A percentile compares a stretch with the other conserved stretches of the same genome.
phyloP scores from a whole-genome alignment of 1,140 invertebrate genomes.

The Bombus cullumanus region DNA sequence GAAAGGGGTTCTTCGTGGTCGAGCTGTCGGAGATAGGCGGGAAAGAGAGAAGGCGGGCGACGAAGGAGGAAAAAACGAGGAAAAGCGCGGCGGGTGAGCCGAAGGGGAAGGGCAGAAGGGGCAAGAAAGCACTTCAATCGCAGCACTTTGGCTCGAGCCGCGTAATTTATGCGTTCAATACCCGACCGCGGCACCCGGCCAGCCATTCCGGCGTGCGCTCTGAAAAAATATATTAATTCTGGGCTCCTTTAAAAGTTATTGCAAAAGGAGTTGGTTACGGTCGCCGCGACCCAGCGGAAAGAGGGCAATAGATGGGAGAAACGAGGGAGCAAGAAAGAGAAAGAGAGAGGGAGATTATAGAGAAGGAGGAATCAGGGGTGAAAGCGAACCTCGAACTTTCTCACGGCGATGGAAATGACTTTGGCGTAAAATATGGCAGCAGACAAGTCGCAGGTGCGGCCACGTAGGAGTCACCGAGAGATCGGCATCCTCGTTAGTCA shows the following conservation, averaged over 20 bases:
- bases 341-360: background rate
- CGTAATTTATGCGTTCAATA: conserved; percentile 78
- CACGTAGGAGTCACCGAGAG: conserved; percentile 46
- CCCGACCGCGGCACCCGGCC: conserved; percentile 48
- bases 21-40: background rate
- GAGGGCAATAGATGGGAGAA: background rate
- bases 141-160: conserved; percentile 56
- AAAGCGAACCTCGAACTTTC: conserved; percentile 59
- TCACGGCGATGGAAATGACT: conserved; percentile 70
- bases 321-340: background rate
- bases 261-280: conserved; percentile 59
- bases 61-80: conserved; percentile 19
- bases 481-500: conserved; percentile 55
- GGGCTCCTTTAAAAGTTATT: conserved; percentile 69
- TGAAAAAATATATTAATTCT: conserved; percentile 74
- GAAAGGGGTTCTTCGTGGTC: conserved; percentile 24
- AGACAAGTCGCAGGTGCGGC: conserved; percentile 63
- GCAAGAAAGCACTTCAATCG: conserved; percentile 69
- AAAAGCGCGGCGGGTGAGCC: background rate
- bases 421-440: conserved; percentile 58
- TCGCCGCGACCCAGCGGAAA: background rate
- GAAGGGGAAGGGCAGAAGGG: background rate
- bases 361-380: background rate
- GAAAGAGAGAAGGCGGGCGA: conserved; percentile 1
- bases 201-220: conserved; percentile 31